Conservation (phyloP, 2,113 vertebrate species). For the Rhinopomastus cyanomelas region DNA sequence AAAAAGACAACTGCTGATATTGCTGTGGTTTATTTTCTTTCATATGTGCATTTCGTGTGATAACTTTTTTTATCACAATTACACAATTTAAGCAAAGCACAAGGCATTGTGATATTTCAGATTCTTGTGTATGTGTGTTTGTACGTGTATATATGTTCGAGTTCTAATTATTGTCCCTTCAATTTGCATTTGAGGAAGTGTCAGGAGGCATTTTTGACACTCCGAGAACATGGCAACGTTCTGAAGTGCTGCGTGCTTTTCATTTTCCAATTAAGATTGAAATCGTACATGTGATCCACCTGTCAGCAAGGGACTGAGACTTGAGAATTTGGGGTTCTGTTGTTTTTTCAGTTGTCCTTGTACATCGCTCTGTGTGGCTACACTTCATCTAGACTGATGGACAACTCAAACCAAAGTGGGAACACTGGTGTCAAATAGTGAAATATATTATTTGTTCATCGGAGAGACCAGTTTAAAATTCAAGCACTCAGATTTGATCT, state of each 20-base stretch:
- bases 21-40: neutral
- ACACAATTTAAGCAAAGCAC: neutral
- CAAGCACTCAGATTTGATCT: neutral
- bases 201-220: slow-evolving; percentile 2
- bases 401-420: neutral
- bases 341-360: neutral
- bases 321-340: neutral
- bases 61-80: neutral
- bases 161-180: slow-evolving; percentile 9
- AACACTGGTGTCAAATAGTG: neutral
- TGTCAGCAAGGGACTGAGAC: slow-evolving; percentile 21
- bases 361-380: neutral
- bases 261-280: slow-evolving; percentile 36
- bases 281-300: slow-evolving; percentile 39
- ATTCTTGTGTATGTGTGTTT: neutral
- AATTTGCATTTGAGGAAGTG: slow-evolving; percentile 10
- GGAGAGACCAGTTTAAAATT: neutral
- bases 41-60: neutral
- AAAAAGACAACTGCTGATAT: neutral
- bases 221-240: neutral
- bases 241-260: slow-evolving; percentile 27
- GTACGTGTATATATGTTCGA: neutral
- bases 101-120: neutral
- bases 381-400: slow-evolving; percentile 15
- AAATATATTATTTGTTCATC: neutral